phyloP scores from a whole-genome alignment of 1,140 invertebrate genomes.

The Samia ricini region DNA sequence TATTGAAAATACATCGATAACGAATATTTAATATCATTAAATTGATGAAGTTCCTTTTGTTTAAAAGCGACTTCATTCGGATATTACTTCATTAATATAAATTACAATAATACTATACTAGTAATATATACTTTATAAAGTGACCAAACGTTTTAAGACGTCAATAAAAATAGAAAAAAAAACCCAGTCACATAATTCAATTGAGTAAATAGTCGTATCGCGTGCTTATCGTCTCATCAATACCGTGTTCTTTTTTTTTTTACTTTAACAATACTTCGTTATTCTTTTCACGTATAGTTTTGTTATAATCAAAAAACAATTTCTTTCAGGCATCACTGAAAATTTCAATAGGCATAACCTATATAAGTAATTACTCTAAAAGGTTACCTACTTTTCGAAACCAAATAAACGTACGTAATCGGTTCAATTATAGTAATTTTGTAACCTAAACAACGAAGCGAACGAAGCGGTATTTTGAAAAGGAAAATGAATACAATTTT shows the following conservation, averaged over 20 bases:
- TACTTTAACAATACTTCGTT: constrained; percentile 12
- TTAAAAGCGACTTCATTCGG: too few relatives aligned
- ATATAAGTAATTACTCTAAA: constrained; percentile 20
- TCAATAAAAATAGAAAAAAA: constrained; percentile 2
- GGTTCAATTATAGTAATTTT: constrained; percentile 12
- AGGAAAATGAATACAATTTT: constrained; percentile 13
- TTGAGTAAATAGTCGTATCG: constrained; percentile 47
- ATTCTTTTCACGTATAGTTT: constrained; percentile 37
- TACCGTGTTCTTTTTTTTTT: constrained; percentile 13
- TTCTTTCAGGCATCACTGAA: constrained; percentile 15
- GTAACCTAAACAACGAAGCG: neutral
- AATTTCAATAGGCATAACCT: constrained; percentile 6
- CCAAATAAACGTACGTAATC: constrained; percentile 10
- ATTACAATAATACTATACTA: neutral
- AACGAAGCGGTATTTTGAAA: constrained; percentile 5
- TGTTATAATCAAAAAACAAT: constrained; percentile 27
- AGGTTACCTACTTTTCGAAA: constrained; percentile 12
- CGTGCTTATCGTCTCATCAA: constrained; percentile 43
- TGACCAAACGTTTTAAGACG: neutral
- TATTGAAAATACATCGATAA: too few relatives aligned
- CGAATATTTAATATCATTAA: too few relatives aligned
- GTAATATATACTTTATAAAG: neutral
- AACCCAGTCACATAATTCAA: constrained; percentile 32
- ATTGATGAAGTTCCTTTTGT: too few relatives aligned
- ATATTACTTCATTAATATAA: neutral